Percentiles rank a stretch among this genome's conserved stretches.
Conservation (phyloP, 2,888 invertebrate genomes). For the Endotricha flammealis region DNA sequence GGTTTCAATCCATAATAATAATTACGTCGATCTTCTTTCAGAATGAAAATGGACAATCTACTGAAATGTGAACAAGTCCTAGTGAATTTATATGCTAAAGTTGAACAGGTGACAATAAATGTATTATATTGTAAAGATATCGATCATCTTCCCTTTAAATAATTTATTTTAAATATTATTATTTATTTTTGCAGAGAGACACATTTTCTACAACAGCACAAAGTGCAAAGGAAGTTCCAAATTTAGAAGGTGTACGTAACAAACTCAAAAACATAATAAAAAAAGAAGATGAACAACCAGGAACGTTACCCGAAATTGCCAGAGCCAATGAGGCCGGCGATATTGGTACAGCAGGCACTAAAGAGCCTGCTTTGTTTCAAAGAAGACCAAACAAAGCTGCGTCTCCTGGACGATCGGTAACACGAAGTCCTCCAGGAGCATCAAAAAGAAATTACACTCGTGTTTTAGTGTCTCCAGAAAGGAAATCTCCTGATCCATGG, state of each 20-base stretch:
- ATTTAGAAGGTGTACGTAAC: conserved; percentile 48
- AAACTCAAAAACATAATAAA: conserved; percentile 52
- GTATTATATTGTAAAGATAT: conserved; percentile 1
- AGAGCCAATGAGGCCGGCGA: conserved; percentile 50
- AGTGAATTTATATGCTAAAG: conserved; percentile 81
- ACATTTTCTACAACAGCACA: conserved; percentile 28
- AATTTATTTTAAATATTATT: not conserved
- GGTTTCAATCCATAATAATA: no score
- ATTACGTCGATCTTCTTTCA: conserved; percentile 60
- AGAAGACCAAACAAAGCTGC: conserved; percentile 52
- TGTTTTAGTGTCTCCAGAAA: conserved; percentile 62
- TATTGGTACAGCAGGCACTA: conserved; percentile 51
- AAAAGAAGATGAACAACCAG: conserved; percentile 31
- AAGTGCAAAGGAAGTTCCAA: conserved; percentile 29
- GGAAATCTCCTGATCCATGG: conserved; percentile 39
- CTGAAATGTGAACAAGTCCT: conserved; percentile 84
- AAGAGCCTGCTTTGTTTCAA: conserved; percentile 65
- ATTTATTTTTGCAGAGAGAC: conserved; percentile 47
- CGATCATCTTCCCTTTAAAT: conserved; percentile 1
- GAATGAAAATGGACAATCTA: conserved; percentile 83
- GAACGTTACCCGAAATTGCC: conserved; percentile 60
- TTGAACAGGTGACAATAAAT: conserved; percentile 73
- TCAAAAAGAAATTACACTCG: conserved; percentile 53
- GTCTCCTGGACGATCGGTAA: conserved; percentile 10
- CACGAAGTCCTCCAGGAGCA: conserved; percentile 18